A percentile compares a stretch with the other conserved stretches of the same genome.
Conservation (phyloP, 2,797 vertebrate genomes). For the Novumbra hubbsi region DNA sequence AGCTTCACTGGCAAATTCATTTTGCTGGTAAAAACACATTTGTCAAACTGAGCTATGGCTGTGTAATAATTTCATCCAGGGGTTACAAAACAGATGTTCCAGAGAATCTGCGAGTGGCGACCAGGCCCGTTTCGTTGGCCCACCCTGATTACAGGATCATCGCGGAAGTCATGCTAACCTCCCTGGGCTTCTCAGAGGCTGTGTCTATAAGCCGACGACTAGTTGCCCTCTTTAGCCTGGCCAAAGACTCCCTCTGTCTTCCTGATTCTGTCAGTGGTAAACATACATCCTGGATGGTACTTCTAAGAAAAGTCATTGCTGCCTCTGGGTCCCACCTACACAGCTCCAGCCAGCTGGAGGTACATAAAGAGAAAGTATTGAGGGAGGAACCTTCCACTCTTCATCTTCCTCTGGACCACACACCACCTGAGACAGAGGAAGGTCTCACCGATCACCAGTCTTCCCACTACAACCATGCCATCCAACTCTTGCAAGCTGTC, state of each 20-base stretch:
- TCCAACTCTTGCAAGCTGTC: slow-evolving; percentile 38
- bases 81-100: slow-evolving; percentile 52
- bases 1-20: slow-evolving; percentile 42
- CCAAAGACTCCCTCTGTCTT: slow-evolving; percentile 67
- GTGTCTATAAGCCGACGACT: slow-evolving; percentile 68
- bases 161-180: slow-evolving; percentile 76
- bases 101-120: slow-evolving; percentile 68
- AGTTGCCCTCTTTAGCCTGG: slow-evolving; percentile 70
- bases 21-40: slow-evolving; percentile 68
- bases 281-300: slow-evolving; percentile 57
- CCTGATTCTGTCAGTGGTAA: slow-evolving; percentile 50
- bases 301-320: slow-evolving; percentile 72
- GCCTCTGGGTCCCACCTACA: slow-evolving; percentile 58
- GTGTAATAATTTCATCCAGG: slow-evolving; percentile 70
- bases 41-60: slow-evolving; percentile 72
- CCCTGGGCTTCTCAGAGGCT: slow-evolving; percentile 78
- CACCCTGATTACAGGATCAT: slow-evolving; percentile 72
- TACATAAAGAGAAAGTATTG: slow-evolving; percentile 11
- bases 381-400: slow-evolving; percentile 8
- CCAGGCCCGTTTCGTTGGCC: slow-evolving; percentile 76
- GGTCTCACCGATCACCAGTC: slow-evolving; percentile 30
- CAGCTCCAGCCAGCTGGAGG: slow-evolving; percentile 25
- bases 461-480: slow-evolving; percentile 3
- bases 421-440: slow-evolving; percentile 10
- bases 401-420: slow-evolving; percentile 7